phyloP scores from a whole-genome alignment of 2,113 vertebrate genomes.

The Uropsilus gracilis region DNA sequence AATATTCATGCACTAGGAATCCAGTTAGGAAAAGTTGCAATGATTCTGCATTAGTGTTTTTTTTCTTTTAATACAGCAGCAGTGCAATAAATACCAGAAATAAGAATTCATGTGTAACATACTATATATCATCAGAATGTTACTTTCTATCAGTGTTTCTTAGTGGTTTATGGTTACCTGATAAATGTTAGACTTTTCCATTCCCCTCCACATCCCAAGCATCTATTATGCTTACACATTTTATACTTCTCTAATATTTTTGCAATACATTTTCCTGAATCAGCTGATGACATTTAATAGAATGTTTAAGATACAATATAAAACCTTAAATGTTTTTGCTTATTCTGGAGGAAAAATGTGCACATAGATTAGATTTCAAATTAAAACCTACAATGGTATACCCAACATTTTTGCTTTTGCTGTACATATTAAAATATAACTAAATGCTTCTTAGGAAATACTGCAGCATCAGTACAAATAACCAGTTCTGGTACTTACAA shows the following conservation, averaged over 20 bases:
- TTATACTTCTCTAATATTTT: constrained; percentile 87
- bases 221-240: constrained; percentile 86
- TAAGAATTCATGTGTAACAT: constrained; percentile 81
- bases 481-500: constrained; percentile 86
- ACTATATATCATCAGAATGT: constrained; percentile 82
- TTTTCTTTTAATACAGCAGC: constrained; percentile 82
- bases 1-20: constrained; percentile 66
- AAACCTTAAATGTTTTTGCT: constrained; percentile 87
- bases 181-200: constrained; percentile 85
- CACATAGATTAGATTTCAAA: constrained; percentile 87
- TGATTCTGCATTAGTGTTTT: constrained; percentile 83
- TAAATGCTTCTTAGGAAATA: constrained; percentile 84
- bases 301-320: constrained; percentile 89
- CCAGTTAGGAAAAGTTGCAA: constrained; percentile 65
- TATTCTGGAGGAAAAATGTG: constrained; percentile 80
- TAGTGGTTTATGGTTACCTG: constrained; percentile 85
- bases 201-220: constrained; percentile 80
- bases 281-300: constrained; percentile 90
- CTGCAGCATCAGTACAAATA: constrained; percentile 88
- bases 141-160: constrained; percentile 82
- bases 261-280: constrained; percentile 89
- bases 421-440: constrained; percentile 85
- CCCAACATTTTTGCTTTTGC: constrained; percentile 82
- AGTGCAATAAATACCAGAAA: constrained; percentile 83
- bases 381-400: constrained; percentile 85